Percentiles rank a stretch among this genome's conserved stretches.
These are phyloP conservation scores for Drosophila prolongata DNA, from an alignment of 2,888 invertebrate species.

Conservation along the genomic window DNA sequence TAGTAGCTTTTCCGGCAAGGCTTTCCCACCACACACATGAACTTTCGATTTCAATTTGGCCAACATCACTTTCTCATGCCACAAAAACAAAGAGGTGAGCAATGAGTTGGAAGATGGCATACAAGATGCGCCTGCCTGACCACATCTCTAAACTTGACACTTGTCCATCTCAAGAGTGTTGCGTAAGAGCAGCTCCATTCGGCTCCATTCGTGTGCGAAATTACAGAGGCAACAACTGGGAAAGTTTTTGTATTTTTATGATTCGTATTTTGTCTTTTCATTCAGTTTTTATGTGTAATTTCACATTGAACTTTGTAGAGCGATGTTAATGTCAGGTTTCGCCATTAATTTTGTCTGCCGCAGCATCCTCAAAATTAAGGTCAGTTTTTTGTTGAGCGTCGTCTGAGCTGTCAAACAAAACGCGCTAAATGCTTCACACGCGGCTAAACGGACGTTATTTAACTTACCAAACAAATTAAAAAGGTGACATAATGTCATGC, in stretches of 20 bases:
- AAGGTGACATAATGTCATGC: slow-evolving; percentile 62
- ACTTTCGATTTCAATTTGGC: slow-evolving; percentile 68
- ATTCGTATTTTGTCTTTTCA: slow-evolving; percentile 10
- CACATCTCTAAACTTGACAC: slow-evolving; percentile 57
- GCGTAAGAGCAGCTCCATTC: slow-evolving; percentile 32
- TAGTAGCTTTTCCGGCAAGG: slow-evolving; percentile 27
- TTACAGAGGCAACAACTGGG: slow-evolving; percentile 45
- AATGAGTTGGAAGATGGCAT: slow-evolving; percentile 19
- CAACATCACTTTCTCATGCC: slow-evolving; percentile 54
- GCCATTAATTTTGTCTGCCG: slow-evolving; percentile 25
- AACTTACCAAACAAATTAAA: slow-evolving; percentile 48
- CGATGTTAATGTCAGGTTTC: slow-evolving; percentile 37
- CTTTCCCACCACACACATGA: slow-evolving; percentile 33
- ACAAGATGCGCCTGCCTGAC: slow-evolving; percentile 40
- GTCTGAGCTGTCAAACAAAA: slow-evolving; percentile 13
- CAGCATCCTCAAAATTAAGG: slow-evolving; percentile 47
- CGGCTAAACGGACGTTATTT: slow-evolving; percentile 51
- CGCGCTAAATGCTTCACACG: slow-evolving; percentile 28
- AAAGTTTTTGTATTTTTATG: slow-evolving; percentile 49
- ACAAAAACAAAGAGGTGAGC: slow-evolving; percentile 9
- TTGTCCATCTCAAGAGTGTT: slow-evolving; percentile 48
- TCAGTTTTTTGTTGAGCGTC: slow-evolving; percentile 5
- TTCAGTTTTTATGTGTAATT: slow-evolving; percentile 36
- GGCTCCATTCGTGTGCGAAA: slow-evolving; percentile 47
- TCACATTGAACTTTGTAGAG: slow-evolving; percentile 46